A percentile compares a stretch with the other conserved stretches of the same genome.
These are phyloP conservation scores for Oryzias dopingdopingensis DNA, from an alignment of 2,797 vertebrate genomes.

Conservation along the genomic window DNA sequence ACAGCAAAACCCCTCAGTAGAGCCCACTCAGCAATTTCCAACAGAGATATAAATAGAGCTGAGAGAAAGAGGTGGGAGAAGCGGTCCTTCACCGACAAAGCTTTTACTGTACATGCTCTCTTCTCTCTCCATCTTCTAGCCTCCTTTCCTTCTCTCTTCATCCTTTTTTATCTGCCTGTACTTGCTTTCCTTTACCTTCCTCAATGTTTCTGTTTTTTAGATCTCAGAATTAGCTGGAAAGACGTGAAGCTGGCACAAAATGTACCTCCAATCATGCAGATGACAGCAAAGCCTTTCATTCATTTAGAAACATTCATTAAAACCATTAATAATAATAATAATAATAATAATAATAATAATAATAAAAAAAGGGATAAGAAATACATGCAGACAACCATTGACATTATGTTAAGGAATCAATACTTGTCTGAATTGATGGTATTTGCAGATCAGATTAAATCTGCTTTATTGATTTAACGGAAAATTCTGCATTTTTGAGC, in stretches of 20 bases:
- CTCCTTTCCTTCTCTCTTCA: constrained; percentile 17
- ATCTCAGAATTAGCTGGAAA: background rate
- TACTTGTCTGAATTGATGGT: constrained; percentile 30
- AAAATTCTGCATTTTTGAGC: constrained; percentile 38
- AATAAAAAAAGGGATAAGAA: background rate
- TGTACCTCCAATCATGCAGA: constrained; percentile 26
- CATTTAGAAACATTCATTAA: constrained; percentile 24
- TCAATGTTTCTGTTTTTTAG: constrained; percentile 15
- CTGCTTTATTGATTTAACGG: constrained; percentile 38
- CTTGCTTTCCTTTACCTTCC: constrained; percentile 3
- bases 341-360: constrained; percentile 8
- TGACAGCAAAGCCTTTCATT: constrained; percentile 27
- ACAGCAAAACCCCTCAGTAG: constrained; percentile 68
- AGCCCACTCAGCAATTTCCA: constrained; percentile 75
- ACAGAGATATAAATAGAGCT: constrained; percentile 75
- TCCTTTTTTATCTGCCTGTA: constrained; percentile 27
- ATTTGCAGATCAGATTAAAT: constrained; percentile 52
- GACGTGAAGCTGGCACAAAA: background rate
- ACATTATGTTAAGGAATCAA: constrained; percentile 24
- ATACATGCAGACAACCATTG: background rate
- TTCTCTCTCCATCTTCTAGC: constrained; percentile 20
- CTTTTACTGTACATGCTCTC: constrained; percentile 54
- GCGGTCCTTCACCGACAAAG: constrained; percentile 43
- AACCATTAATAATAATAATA: constrained; percentile 12
- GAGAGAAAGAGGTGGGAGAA: constrained; percentile 48